These are phyloP conservation scores for Carposina sasakii DNA, from an alignment of 1,140 invertebrate genomes.

Conservation along the genomic window DNA sequence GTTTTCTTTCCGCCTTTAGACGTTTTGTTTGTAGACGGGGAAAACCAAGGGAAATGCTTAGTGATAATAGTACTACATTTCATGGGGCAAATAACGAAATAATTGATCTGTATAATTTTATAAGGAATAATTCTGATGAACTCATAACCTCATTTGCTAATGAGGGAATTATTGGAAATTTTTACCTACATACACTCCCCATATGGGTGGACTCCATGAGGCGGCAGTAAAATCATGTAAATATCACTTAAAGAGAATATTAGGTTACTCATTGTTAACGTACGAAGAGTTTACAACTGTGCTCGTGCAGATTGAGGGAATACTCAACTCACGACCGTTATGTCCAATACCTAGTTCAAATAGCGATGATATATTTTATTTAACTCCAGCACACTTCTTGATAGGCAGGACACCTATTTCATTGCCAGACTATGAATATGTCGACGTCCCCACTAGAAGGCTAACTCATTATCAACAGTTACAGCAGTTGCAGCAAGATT, in stretches of 20 bases:
- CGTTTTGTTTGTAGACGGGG: neutral
- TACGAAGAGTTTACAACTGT: slow-evolving; percentile 7
- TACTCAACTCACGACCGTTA: neutral
- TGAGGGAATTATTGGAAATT: neutral
- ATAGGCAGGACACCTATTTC: neutral
- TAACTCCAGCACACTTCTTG: slow-evolving; percentile 2
- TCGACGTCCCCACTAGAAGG: neutral
- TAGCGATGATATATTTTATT: neutral
- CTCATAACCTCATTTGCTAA: neutral
- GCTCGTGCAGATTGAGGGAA: slow-evolving; percentile 1
- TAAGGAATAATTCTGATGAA: neutral
- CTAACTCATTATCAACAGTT: neutral
- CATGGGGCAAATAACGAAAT: neutral
- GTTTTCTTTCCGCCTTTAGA: neutral
- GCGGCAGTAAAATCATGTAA: slow-evolving; percentile 1
- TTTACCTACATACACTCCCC: slow-evolving; percentile 2
- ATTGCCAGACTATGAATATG: neutral
- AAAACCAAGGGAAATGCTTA: neutral
- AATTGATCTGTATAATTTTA: neutral
- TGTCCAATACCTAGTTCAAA: slow-evolving; percentile 1
- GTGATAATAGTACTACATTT: slow-evolving; percentile 3
- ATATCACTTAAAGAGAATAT: slow-evolving; percentile 3
- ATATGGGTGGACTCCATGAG: slow-evolving; percentile 1
- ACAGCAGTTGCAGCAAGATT: neutral
- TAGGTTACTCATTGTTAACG: slow-evolving; percentile 1